A percentile compares a stretch with the other conserved stretches of the same genome.
Conservation (phyloP, 1,140 invertebrate genomes). For the Heliconius hermathena region DNA sequence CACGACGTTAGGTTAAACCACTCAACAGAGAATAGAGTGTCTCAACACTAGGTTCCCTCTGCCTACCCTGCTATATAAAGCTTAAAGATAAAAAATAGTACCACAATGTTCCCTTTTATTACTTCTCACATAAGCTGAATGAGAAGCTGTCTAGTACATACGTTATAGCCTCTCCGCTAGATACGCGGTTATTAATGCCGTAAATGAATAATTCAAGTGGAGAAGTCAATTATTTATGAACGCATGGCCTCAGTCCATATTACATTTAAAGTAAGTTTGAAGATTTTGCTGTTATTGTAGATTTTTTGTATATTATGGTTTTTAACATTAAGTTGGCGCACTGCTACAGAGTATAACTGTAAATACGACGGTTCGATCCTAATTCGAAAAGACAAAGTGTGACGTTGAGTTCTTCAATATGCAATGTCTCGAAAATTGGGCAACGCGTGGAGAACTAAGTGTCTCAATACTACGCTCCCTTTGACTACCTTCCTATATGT, state of each 20-base stretch:
- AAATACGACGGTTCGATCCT: too few species aligned
- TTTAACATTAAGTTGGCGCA: background rate
- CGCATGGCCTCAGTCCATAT: background rate
- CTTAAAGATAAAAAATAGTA: too few species aligned
- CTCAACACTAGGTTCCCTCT: too few species aligned
- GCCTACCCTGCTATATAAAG: too few species aligned
- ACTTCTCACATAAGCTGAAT: background rate
- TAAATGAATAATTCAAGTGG: conserved; percentile 20
- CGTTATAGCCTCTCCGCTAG: background rate
- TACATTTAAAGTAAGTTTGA: background rate
- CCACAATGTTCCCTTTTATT: background rate
- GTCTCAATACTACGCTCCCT: too few species aligned
- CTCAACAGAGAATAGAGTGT: too few species aligned
- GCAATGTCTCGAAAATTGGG: too few species aligned
- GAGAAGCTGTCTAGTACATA: background rate
- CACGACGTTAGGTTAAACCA: too few species aligned
- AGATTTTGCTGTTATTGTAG: background rate
- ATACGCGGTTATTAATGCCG: conserved; percentile 23
- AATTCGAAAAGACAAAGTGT: too few species aligned
- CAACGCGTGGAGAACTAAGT: too few species aligned
- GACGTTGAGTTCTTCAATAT: too few species aligned
- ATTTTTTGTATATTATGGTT: background rate
- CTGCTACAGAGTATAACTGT: background rate
- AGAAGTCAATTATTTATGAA: conserved; percentile 18
- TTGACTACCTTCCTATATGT: too few species aligned